phyloP scores from a whole-genome alignment of 2,113 vertebrate genomes.

The Laterallus jamaicensis region DNA sequence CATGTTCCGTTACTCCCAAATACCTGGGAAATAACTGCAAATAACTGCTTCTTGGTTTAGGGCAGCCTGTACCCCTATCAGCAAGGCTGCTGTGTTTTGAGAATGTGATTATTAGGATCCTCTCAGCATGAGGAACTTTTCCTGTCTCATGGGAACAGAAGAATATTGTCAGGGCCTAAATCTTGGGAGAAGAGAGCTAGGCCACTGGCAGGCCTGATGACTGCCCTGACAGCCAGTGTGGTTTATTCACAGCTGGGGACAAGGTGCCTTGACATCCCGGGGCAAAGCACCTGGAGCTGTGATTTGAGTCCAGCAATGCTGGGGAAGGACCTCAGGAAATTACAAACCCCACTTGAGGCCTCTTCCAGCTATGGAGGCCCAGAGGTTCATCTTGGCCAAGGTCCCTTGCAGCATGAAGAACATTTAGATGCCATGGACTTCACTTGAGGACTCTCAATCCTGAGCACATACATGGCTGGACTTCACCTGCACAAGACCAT shows the following conservation, averaged over 20 bases:
- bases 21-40: no score
- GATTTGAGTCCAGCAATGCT: fast-evolving
- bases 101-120: no score
- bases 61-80: no score
- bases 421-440: background rate
- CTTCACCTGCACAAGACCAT: fast-evolving
- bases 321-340: background rate
- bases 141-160: no score
- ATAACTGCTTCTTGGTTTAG: no score
- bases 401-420: fast-evolving
- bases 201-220: no score
- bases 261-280: background rate
- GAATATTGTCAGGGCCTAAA: no score
- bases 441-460: background rate
- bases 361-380: background rate
- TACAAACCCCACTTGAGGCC: background rate
- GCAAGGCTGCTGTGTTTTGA: no score
- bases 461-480: fast-evolving
- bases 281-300: background rate
- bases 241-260: background rate
- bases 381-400: background rate
- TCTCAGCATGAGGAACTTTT: no score
- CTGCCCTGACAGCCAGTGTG: no score
- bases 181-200: no score
- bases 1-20: no score